Evolutionary conservation across 35 echinoderm and acorn worm genomes (phyloP).

Genomic region (Stichopus chloronotus): DNA sequence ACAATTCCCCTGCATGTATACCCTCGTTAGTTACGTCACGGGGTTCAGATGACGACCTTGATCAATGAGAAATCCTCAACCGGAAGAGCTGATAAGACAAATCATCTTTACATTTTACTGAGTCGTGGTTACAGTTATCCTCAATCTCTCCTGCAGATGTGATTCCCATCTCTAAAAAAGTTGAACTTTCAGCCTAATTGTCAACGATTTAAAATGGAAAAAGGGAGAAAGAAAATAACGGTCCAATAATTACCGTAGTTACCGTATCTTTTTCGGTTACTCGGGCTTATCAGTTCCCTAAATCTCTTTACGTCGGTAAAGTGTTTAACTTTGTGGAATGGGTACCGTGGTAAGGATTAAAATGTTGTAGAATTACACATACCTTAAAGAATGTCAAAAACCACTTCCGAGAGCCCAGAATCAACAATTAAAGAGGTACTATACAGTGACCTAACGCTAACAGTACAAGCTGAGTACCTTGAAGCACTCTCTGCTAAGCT

Average conservation of each 20-base stretch:
- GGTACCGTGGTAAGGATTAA: constrained; percentile 42
- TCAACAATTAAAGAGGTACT: neutral
- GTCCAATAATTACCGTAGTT: neutral
- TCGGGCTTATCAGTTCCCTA: neutral
- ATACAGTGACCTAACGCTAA: too few species aligned
- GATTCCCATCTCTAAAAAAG: neutral
- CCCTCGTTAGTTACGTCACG: too few species aligned
- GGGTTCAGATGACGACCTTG: too few species aligned
- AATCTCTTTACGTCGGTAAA: neutral
- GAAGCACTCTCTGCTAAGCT: too few species aligned
- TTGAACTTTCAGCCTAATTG: neutral
- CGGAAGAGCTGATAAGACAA: neutral
- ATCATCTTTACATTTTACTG: neutral
- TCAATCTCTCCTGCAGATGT: neutral
- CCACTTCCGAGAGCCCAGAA: neutral
- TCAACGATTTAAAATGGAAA: neutral
- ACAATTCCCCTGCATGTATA: too few species aligned
- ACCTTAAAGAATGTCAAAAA: neutral
- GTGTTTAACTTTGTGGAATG: constrained; percentile 16
- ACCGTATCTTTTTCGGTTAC: neutral
- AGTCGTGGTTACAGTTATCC: neutral
- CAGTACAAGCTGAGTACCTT: too few species aligned
- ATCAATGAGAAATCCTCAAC: neutral
- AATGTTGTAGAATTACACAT: neutral
- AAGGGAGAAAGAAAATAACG: neutral